Evolutionary conservation across 1,140 invertebrate species (phyloP), one percentile per base, ranked within the genome.

Genomic region (Leptinotarsa defecta): DNA sequence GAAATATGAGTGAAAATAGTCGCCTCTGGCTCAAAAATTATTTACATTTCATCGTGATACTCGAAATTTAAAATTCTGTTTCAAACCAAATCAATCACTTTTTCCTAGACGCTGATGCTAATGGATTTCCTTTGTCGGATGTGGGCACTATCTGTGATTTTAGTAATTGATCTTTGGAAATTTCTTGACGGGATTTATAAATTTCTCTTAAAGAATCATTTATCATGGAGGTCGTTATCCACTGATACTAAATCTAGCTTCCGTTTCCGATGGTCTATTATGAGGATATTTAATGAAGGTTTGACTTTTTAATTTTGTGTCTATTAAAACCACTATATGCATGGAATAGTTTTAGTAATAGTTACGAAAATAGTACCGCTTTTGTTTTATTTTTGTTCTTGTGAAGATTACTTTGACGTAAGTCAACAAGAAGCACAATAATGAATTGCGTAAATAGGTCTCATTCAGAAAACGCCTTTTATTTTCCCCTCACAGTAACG

Each of bases 121-220:
- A 65, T 27, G 24, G 63, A 19, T n/a, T 65, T 65, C 63, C 24
- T 19, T 65, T 65, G 24, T 65, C 63, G 17, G 20, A 20, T 20
- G 24, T 65, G 63, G 63, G 63, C 63, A 57, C n/a, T 57, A 57
- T 57, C 52, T 57, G 52, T 57, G 63, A 65, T 20, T 65, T 65
- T 65, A 65, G 24, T 65, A 65, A 65, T 65, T 65, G 63, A 65
- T 65, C 63, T 65, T 17, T 24, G 24, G 63, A 27, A 20, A 65
- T 20, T 27, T 24, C 63, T 65, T 65, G 63, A 65, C 63, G 63
- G 63, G 17, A 65, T 65, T 65, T 65, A 65, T 65, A 65, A 65
- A 65, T 65, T 65, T 15, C 74, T 72, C 22, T 76, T 74, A 43
- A 70, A 61, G 76, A 73, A 74, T 70, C 76, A 74, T 73, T 71